Conservation (phyloP, 2,797 vertebrate species). For the Tauraco hartlaubi region DNA sequence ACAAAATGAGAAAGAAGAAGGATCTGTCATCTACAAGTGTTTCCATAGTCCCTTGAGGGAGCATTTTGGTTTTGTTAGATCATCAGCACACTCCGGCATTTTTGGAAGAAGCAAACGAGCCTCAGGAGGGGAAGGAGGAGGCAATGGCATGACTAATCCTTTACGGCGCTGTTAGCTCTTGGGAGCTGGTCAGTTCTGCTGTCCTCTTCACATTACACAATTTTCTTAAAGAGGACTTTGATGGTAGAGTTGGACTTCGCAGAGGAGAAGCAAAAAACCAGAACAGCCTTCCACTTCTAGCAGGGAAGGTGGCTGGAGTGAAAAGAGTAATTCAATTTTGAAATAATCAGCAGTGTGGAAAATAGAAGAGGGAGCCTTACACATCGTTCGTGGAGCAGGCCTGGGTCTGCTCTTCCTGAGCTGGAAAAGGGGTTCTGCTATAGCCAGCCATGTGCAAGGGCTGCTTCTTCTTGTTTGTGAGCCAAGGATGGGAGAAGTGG, state of each 20-base stretch:
- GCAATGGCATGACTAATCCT: not conserved
- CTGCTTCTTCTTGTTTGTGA: conserved; percentile 67
- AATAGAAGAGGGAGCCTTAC: not conserved
- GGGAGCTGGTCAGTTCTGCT: not conserved
- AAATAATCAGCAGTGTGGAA: not conserved
- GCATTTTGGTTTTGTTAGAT: not conserved
- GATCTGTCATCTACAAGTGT: not conserved
- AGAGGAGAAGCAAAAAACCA: not conserved
- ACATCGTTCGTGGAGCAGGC: not conserved
- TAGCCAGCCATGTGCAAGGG: conserved; percentile 56
- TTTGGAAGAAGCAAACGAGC: not conserved
- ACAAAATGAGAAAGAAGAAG: not conserved
- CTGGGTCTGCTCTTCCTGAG: conserved; percentile 50
- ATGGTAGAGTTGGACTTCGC: not conserved
- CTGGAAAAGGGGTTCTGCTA: conserved; percentile 83
- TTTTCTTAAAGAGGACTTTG: not conserved
- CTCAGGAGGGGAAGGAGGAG: not conserved
- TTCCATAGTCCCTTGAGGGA: not conserved
- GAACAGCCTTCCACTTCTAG: not conserved
- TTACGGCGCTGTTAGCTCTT: not conserved
- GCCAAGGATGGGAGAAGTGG: conserved; percentile 61
- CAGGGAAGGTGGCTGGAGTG: not conserved
- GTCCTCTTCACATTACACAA: not conserved
- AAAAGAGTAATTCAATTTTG: not conserved
- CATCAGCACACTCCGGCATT: not conserved